Base-by-base conservation (phyloP, 1,140 invertebrate species). In the Papilio polyxenes region DNA sequence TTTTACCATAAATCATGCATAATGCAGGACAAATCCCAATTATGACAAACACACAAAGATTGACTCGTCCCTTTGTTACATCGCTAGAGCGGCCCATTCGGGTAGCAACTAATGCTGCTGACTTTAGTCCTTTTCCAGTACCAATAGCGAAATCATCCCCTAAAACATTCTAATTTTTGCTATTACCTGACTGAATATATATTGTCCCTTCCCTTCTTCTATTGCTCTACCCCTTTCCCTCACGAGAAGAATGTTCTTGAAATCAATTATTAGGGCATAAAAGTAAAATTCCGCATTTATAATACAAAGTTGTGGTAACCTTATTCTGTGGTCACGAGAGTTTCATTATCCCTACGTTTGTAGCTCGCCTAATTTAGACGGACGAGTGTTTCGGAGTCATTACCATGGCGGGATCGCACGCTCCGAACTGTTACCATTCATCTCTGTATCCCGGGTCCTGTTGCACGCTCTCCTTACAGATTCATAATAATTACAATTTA, bases 301-400 rank as follows among this genome's bases (percentile, higher is more conserved):
- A 62, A 72, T 40, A 72, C 20, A 37, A 37, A 15, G 9, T 62
- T 65, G 23, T 80, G 78, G 78, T 9, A 23, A 49, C 78, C 59
- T 40, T 53, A 69, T 6, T 48, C 8, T 80, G 78, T 44, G 78
- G 78, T 80, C 78, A 80, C 78, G 78, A 80, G 78, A 80, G 78
- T 80, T 80, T 80, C 78, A 80, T 80, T 80, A 80, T 80, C 78
- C 78, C 56, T 80, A 69, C 78, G 78, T 80, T 80, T 69, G 78
- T 69, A 80, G 78, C 78, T 80, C 78, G 78, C 78, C 78, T 80
- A 80, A 80, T 80, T 80, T 80, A 80, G 78, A 80, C 78, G 78
- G 78, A 80, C 78, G 78, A 80, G 78, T 80, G 78, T 80, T 80
- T 80, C 78, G 78, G 78, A 80, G 78, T 69, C 78, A 80, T 80